Evolutionary conservation across 2,797 vertebrate genomes (phyloP), one percentile per base, ranked within the genome.

Genomic region (Anguilla marmorata): DNA sequence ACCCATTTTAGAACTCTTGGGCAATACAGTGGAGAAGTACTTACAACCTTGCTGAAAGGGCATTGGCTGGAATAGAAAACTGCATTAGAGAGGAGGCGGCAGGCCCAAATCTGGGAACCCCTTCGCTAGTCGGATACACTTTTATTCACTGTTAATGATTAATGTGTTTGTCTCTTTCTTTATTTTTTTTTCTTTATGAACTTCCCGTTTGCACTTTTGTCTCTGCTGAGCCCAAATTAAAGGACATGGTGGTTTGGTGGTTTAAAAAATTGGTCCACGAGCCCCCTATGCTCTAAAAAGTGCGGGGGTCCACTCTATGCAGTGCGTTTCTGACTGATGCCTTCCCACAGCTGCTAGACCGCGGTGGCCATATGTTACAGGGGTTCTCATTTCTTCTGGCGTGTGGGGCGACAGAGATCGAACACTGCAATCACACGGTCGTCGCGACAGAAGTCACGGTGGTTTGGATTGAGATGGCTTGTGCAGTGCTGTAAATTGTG

Each of bases 401-500:
- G n/a, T n/a, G 45, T 82, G 11, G 45, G 79, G 41, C 24, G 79
- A 82, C 79, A 82, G 79, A 82, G 79, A 82, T 82, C 41, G 45
- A 82, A n/a, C 21, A 24, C 79, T 24, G 79, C 79, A 82, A 82
- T 82, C 79, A 82, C 79, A n/a, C 79, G 11, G 45, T 82, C 21
- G 7, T 50, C 2, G 19, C 12, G 41, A 50, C 3, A 24, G 79
- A 82, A 50, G 45, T 82, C 45, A 82, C 24, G 21, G 79, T 24
- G 21, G 21, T 50, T 82, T 82, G 79, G 41, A 50, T n/a, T n/a
- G 7, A 82, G 79, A 50, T n/a, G 41, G 27, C 79, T 50, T 24
- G 21, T n/a, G 8, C 74, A 21, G 14, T 1, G 11, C 37, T 79
- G 19, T 79, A 14, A 19, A 79, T 6, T 37, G 11, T 52, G 50